These are phyloP conservation scores for Thysanoteuthis rhombus DNA, from an alignment of 2,888 invertebrate genomes.

Conservation along the genomic window DNA sequence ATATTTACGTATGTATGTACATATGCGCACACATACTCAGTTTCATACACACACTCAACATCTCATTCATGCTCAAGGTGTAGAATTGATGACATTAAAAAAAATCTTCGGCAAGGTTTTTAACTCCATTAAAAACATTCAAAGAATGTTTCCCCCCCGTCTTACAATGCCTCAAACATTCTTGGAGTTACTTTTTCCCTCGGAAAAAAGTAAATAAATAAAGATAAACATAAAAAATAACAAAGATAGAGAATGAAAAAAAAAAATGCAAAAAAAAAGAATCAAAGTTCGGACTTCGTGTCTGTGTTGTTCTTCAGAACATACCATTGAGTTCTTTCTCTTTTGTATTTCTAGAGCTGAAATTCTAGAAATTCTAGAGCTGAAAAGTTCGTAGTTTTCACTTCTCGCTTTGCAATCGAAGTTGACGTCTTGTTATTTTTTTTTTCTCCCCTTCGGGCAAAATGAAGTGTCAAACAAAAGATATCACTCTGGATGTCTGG, in stretches of 20 bases:
- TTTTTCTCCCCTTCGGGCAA: background rate
- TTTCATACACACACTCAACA: too few relatives aligned
- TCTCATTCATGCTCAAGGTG: background rate
- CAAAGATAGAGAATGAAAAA: background rate
- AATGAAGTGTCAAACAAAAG: background rate
- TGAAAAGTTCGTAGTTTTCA: background rate
- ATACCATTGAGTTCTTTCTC: background rate
- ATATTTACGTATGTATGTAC: background rate
- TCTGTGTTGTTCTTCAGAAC: background rate
- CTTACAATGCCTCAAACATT: background rate
- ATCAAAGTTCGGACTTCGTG: background rate
- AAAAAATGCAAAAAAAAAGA: background rate
- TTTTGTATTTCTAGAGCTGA: background rate
- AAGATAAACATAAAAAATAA: background rate
- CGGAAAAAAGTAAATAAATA: background rate
- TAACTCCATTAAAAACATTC: background rate
- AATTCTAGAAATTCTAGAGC: too few relatives aligned
- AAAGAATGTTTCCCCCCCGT: background rate
- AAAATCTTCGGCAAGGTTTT: background rate
- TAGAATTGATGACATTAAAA: constrained; percentile 14
- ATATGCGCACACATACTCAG: background rate
- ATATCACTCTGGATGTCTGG: background rate
- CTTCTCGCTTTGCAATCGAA: background rate
- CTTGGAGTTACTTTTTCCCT: background rate
- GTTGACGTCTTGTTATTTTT: background rate